Evolutionary conservation across 2,797 vertebrate species (phyloP), one percentile per base, ranked within the genome.

Genomic region (Acanthurus tractus): DNA sequence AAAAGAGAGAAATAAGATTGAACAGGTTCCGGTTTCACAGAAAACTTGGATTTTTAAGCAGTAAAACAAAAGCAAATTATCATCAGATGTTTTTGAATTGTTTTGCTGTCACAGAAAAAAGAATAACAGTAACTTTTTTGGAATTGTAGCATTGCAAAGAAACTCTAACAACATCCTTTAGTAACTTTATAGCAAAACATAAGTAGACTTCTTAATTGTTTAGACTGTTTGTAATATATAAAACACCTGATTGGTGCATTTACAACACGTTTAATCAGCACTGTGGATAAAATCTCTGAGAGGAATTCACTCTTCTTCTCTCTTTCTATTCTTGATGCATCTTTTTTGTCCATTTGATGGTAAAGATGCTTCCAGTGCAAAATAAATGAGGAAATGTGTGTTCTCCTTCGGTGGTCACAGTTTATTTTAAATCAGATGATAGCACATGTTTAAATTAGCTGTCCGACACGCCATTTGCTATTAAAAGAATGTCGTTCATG

Each of bases 391-490:
- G 79, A 89, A 84, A 59, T 12, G 11, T 10, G n/a, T 40, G 0
- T 66, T 85, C 79, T 29, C n/a, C 42, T 52, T 49, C 40, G n/a
- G 59, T 73, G 55, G 70, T 15, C 65, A 42, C 2, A 6, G 36
- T 74, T 68, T 79, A 71, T 81, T 83, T 85, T 80, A 68, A 70
- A 63, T 45, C 14, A 56, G 44, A 83, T 68, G 40, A 76, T 17
- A 58, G 42, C 11, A 23, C 12, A 0, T 12, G 29, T 38, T 57
- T 50, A 59, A 69, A 76, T 64, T 4, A 75, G 42, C 48, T 10
- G 4, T 79, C 44, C 62, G 59, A 83, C 78, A 23, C 71, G 44
- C 8, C 8, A 40, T 34, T 34, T 40, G 45, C 55, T 57, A 82
- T 74, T 72, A 78, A 57, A 50, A 83, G 57, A 12, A 45, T 25